These are phyloP conservation scores for Scaptodrosophila latifasciaeformis DNA, from an alignment of 2,888 invertebrate genomes.

Conservation along the genomic window DNA sequence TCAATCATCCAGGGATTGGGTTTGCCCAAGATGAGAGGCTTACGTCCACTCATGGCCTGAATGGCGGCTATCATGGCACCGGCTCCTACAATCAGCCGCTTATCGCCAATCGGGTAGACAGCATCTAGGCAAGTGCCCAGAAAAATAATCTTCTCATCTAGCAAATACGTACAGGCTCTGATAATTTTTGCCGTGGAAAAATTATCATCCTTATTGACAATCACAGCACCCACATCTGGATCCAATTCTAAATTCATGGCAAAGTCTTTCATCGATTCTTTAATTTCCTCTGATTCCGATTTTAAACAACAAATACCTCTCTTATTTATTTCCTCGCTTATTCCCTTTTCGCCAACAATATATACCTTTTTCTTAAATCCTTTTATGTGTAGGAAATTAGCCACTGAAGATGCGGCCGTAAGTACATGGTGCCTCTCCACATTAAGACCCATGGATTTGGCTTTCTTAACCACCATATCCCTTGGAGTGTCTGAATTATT, in stretches of 20 bases:
- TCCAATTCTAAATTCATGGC: conserved; percentile 26
- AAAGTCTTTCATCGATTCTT: conserved; percentile 9
- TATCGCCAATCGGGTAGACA: conserved; percentile 28
- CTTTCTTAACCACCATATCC: conserved; percentile 24
- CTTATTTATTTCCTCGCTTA: conserved; percentile 28
- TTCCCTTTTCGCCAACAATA: conserved; percentile 37
- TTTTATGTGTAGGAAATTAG: conserved; percentile 30
- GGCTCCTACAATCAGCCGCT: conserved; percentile 36
- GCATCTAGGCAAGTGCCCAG: conserved; percentile 41
- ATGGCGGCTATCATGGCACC: conserved; percentile 45
- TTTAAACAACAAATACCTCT: conserved; percentile 17
- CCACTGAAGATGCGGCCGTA: conserved; percentile 25
- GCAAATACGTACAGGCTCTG: conserved; percentile 34
- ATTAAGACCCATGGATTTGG: conserved; percentile 24
- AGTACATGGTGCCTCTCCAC: conserved; percentile 12
- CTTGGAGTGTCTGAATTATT: conserved; percentile 27
- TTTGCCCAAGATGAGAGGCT: conserved; percentile 48
- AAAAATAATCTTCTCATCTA: conserved; percentile 27
- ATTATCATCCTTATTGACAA: conserved; percentile 40
- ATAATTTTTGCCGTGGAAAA: conserved; percentile 37
- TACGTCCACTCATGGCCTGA: conserved; percentile 25
- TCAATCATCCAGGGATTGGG: conserved; percentile 47
- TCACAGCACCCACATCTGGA: conserved; percentile 41
- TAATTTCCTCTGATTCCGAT: background rate
- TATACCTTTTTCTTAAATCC: conserved; percentile 41